These are phyloP conservation scores for Thecophora atra DNA, from an alignment of 2,888 invertebrate species.

Conservation along the genomic window DNA sequence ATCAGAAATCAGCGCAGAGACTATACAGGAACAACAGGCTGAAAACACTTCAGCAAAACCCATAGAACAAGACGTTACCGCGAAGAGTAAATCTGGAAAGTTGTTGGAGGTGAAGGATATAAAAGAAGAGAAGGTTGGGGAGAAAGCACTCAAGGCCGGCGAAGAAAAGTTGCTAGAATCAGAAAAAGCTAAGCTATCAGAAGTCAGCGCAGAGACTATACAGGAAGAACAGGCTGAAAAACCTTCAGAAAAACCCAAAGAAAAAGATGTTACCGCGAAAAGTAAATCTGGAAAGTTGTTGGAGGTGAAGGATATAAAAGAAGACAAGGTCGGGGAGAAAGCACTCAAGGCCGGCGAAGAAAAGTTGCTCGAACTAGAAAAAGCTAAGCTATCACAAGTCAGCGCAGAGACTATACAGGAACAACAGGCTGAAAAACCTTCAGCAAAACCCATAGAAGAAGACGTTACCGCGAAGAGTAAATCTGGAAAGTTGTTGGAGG, in stretches of 20 bases:
- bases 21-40: no score
- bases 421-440: no score
- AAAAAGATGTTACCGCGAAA: constrained; percentile 40
- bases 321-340: neutral
- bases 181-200: constrained; percentile 39
- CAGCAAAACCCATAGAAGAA: no score
- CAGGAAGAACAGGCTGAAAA: constrained; percentile 19
- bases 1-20: no score
- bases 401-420: no score
- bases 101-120: constrained; percentile 35
- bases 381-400: no score
- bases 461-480: no score
- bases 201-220: constrained; percentile 42
- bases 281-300: neutral
- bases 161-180: constrained; percentile 38
- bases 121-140: constrained; percentile 45
- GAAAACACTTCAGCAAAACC: no score
- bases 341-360: neutral
- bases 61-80: no score
- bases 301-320: neutral
- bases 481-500: neutral
- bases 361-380: no score
- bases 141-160: constrained; percentile 43
- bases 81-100: no score
- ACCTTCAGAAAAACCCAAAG: constrained; percentile 16